Percentiles rank a stretch among this genome's conserved stretches.
These are phyloP conservation scores for Pelochelys cantorii DNA, from an alignment of 2,797 vertebrate species.

Conservation along the genomic window DNA sequence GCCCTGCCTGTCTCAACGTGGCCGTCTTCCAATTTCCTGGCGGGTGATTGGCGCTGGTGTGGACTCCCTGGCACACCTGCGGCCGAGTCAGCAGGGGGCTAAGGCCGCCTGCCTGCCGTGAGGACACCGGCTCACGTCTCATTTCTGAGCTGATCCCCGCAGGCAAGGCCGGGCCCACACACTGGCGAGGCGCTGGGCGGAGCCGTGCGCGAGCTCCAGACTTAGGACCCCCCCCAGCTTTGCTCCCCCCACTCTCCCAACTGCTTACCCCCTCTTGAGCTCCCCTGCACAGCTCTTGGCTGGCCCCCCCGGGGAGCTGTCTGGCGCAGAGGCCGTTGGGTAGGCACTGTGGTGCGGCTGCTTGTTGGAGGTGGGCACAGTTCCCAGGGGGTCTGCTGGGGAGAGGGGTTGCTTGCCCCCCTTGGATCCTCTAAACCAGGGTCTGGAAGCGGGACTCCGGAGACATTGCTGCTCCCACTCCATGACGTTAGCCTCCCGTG, in stretches of 20 bases:
- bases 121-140: not conserved
- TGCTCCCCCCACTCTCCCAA: not conserved
- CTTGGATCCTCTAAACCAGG: too few species aligned
- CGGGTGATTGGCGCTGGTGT: too few species aligned
- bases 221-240: not conserved
- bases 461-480: not conserved
- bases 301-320: not conserved
- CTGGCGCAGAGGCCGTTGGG: not conserved
- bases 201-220: too few species aligned
- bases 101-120: not conserved
- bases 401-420: not conserved
- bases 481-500: not conserved
- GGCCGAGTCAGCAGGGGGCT: too few species aligned
- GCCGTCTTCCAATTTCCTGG: not conserved
- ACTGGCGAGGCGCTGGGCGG: too few species aligned
- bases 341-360: not conserved
- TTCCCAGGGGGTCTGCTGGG: not conserved
- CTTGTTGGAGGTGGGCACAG: not conserved
- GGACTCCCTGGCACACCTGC: not conserved
- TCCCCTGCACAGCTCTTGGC: not conserved
- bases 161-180: not conserved
- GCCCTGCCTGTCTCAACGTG: not conserved
- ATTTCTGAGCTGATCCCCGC: not conserved
- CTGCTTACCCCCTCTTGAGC: too few species aligned
- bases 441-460: not conserved